Percentiles rank a stretch among this genome's conserved stretches.
Evolutionary conservation across 2,113 vertebrate species (phyloP).

Genomic region (Muntiacus muntjak): DNA sequence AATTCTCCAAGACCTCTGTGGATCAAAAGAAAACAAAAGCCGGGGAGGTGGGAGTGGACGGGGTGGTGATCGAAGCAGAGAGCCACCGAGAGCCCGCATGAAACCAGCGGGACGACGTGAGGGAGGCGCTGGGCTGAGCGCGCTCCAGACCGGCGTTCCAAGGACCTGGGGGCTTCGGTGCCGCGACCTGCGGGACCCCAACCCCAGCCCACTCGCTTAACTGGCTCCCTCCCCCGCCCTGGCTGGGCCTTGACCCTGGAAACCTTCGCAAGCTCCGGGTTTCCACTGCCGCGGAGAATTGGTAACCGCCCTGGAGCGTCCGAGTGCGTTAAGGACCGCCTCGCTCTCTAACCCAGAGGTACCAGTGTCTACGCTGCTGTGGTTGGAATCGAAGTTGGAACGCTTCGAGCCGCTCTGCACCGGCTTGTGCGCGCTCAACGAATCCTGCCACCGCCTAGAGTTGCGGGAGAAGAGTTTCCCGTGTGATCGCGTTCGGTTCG

Average conservation of each 20-base stretch:
- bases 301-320: neutral
- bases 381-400: neutral
- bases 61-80: neutral
- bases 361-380: neutral
- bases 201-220: neutral
- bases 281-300: neutral
- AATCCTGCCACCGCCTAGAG: conserved; percentile 25
- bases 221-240: neutral
- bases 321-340: neutral
- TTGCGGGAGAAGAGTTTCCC: conserved; percentile 46
- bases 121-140: neutral
- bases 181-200: neutral
- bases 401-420: neutral
- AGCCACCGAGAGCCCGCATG: neutral
- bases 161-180: neutral
- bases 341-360: neutral
- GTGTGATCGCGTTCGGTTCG: conserved; percentile 50
- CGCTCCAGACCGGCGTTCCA: neutral
- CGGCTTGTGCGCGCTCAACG: neutral
- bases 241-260: neutral
- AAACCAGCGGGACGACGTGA: neutral
- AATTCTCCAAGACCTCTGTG: neutral
- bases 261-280: neutral
- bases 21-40: neutral
- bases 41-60: neutral